These are phyloP conservation scores for Chrysomallon squamiferum DNA, from an alignment of 1,140 invertebrate species.

Conservation along the genomic window DNA sequence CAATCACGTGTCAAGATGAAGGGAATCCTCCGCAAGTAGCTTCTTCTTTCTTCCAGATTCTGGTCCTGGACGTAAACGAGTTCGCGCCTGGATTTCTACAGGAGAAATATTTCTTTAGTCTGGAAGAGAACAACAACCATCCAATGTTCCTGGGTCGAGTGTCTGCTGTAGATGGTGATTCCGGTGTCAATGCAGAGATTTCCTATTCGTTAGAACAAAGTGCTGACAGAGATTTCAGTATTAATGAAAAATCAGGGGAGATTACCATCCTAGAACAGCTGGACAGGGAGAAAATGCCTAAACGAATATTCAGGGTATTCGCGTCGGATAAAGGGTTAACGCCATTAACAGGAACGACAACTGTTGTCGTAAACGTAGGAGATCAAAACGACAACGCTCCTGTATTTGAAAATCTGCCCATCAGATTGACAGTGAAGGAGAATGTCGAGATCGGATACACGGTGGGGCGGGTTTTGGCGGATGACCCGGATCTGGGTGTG, in stretches of 20 bases:
- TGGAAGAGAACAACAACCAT: conserved; percentile 24
- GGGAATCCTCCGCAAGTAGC: conserved; percentile 23
- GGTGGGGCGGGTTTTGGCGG: conserved; percentile 84
- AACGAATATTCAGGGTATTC: conserved; percentile 78
- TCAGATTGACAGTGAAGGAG: conserved; percentile 81
- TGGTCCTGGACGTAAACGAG: conserved; percentile 38
- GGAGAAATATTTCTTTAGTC: conserved; percentile 16
- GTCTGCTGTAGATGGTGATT: conserved; percentile 23
- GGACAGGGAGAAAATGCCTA: conserved; percentile 77
- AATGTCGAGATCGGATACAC: conserved; percentile 81
- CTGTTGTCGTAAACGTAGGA: conserved; percentile 74
- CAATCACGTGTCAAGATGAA: conserved; percentile 29
- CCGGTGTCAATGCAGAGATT: conserved; percentile 66
- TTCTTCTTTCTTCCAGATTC: conserved; percentile 14
- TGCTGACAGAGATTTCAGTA: conserved; percentile 15
- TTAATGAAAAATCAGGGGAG: conserved; percentile 67
- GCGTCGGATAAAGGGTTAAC: conserved; percentile 80
- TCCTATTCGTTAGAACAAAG: conserved; percentile 16
- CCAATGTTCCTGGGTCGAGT: conserved; percentile 20
- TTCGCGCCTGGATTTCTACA: conserved; percentile 28
- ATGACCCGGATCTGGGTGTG: conserved; percentile 88
- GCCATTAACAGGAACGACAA: conserved; percentile 75
- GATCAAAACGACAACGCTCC: conserved; percentile 96
- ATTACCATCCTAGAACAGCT: conserved; percentile 62
- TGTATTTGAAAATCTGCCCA: conserved; percentile 81